A percentile compares a stretch with the other conserved stretches of the same genome.
Conservation (phyloP, 2,113 vertebrate species). For the Sebastes schlegelii region DNA sequence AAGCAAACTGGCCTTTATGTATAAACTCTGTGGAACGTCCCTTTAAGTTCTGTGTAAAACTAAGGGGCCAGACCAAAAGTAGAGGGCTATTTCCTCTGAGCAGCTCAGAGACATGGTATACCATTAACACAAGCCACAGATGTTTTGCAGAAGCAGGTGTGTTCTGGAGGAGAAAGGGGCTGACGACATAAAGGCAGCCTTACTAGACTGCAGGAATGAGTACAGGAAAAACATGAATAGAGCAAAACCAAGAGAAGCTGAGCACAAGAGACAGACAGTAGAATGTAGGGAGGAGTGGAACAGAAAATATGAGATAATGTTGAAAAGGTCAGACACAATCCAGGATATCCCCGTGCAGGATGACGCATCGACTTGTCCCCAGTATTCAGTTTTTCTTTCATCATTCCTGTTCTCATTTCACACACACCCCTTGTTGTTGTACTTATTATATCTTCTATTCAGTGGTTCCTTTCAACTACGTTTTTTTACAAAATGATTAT, state of each 20-base stretch:
- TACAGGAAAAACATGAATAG: background rate
- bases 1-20: no score
- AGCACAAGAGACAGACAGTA: slow-evolving; percentile 1
- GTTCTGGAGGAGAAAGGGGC: background rate
- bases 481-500: background rate
- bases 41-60: background rate
- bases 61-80: background rate
- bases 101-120: background rate
- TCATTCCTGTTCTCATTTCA: slow-evolving; percentile 9
- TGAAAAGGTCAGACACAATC: slow-evolving; percentile 3
- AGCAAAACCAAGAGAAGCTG: slow-evolving; percentile 3
- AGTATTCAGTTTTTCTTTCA: slow-evolving; percentile 12
- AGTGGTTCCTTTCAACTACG: background rate
- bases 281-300: background rate
- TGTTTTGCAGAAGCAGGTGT: background rate
- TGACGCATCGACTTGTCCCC: slow-evolving; percentile 26
- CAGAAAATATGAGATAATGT: slow-evolving; percentile 5
- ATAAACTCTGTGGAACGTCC: no score
- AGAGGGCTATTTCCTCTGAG: slow-evolving; percentile 11
- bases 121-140: background rate
- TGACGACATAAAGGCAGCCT: background rate
- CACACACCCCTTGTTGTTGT: background rate
- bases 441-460: background rate
- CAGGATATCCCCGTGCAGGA: slow-evolving; percentile 57
- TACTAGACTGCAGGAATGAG: background rate